These are phyloP conservation scores for Brachypteracias leptosomus DNA, from an alignment of 2,113 vertebrate genomes.

Conservation along the genomic window DNA sequence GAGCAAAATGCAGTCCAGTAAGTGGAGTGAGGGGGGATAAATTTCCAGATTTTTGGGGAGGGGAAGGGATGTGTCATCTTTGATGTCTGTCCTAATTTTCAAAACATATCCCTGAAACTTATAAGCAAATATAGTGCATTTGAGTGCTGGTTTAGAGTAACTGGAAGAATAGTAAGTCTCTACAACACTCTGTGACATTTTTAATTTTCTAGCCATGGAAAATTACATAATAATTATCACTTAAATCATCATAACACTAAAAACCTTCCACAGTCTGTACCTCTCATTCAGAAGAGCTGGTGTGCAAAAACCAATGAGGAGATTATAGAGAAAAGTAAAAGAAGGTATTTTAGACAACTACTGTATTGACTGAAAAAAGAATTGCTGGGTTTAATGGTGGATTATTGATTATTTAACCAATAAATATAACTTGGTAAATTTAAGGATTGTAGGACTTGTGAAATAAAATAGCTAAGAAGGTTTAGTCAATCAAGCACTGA, in stretches of 20 bases:
- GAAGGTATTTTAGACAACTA: background rate
- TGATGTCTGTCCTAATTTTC: background rate
- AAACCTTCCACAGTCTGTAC: background rate
- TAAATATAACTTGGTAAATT: background rate
- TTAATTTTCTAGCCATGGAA: background rate
- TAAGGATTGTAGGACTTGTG: background rate
- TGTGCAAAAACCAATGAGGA: background rate
- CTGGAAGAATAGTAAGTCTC: background rate
- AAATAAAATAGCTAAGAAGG: background rate
- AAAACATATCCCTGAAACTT: background rate
- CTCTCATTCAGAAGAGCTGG: background rate
- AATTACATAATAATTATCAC: background rate
- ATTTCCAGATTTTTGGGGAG: background rate
- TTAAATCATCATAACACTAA: background rate
- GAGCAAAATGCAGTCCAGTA: background rate
- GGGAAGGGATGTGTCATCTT: background rate
- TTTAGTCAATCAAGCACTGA: background rate
- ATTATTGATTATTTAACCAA: background rate
- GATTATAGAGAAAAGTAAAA: background rate
- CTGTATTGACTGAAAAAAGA: background rate
- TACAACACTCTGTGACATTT: background rate
- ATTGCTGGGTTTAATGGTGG: background rate
- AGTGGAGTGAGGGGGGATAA: accelerated
- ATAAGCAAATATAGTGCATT: background rate
- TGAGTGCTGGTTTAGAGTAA: background rate